Base-by-base conservation (phyloP, 37 sponge, comb jelly and placozoan species). In the Bolinopsis microptera region DNA sequence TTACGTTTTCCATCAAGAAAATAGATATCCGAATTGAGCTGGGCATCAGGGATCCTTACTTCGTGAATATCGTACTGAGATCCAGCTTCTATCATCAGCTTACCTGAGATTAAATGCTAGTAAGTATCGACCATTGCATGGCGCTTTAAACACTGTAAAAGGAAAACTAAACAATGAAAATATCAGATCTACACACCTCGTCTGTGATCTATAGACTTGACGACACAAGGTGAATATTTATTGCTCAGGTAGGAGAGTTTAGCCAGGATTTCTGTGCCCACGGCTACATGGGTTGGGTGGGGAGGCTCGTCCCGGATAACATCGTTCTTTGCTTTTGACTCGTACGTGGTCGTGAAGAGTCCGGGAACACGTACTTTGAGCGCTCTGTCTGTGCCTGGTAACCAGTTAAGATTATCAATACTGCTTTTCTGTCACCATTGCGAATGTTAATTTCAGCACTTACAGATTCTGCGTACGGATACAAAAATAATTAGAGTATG, bases 251-350 rank as follows among this genome's bases (percentile, higher is more conserved):
- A 33, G 37, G 38, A 33, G 38, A 80, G 37, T 37, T 80, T 33
- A 1, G 38, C 36, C 37, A 80, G 23, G 16, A 80, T 37, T 30
- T 34, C 32, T 5, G 37, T 80, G 9, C 82, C 82, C 37, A 35
- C 38, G 9, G 82, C 82, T 34, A 80, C 3, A 22, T 80, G 82
- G 9, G 82, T 80, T 16, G 24, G 82, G 23, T 80, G 82, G 37
- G 82, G 82, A 31, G 82, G 82, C 8, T 80, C 82, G 82, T 80
- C 82, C 1, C 37, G 3, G 22, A 80, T 80, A 3, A 80, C 82
- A 31, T 80, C 82, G 3, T 35, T 1, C 35, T 3, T 5, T 5
- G 21, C 37, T 8, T 32, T 37, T 34, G 35, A 36, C 82, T 80
- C 82, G 82, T 36, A 33, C 8, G 37, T 34, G 23, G 35, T 80